Evolutionary conservation across 2,888 invertebrate genomes (phyloP).

Genomic region (Gonocerus acuteangulatus): DNA sequence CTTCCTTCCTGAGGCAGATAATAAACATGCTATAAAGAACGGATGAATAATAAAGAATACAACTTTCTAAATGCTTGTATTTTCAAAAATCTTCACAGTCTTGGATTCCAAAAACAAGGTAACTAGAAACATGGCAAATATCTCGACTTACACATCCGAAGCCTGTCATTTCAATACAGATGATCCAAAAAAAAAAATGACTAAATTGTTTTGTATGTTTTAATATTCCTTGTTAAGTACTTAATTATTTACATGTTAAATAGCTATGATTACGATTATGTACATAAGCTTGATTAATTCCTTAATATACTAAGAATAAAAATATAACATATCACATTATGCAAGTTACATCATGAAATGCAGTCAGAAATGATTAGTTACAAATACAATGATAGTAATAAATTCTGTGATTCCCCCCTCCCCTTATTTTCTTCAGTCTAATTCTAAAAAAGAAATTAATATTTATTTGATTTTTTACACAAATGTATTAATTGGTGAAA

Average conservation of each 20-base stretch:
- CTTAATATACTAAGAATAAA: neutral
- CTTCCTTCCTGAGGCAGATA: too few species aligned
- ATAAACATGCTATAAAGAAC: too few species aligned
- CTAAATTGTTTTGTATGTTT: neutral
- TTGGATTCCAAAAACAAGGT: constrained; percentile 14
- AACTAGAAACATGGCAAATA: constrained; percentile 18
- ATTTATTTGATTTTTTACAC: too few species aligned
- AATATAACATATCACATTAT: neutral
- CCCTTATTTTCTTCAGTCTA: too few species aligned
- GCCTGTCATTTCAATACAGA: neutral
- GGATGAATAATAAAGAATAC: too few species aligned
- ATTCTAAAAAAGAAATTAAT: too few species aligned
- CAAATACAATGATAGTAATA: too few species aligned
- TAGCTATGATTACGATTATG: neutral
- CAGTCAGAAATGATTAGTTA: neutral
- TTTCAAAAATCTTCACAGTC: constrained; percentile 3
- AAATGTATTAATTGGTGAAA: too few species aligned
- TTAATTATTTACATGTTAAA: neutral
- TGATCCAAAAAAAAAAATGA: too few species aligned
- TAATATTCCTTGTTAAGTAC: neutral
- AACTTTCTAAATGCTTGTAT: too few species aligned
- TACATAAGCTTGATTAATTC: neutral
- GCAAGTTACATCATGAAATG: neutral
- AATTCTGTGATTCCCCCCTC: too few species aligned
- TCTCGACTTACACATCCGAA: neutral